These are phyloP conservation scores for Agelastica alni DNA, from an alignment of 2,888 invertebrate genomes.

Conservation along the genomic window DNA sequence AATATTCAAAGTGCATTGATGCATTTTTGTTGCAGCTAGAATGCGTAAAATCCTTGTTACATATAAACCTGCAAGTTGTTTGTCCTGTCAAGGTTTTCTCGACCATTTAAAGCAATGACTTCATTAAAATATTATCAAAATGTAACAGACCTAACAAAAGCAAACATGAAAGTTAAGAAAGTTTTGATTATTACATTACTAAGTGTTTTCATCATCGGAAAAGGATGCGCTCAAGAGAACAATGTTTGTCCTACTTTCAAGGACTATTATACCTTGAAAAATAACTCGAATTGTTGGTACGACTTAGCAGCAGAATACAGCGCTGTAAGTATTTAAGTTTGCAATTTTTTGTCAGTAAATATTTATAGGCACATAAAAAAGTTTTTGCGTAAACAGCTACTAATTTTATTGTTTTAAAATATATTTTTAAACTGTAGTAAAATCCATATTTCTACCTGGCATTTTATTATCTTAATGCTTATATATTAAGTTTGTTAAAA, in stretches of 20 bases:
- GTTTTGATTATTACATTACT: constrained; percentile 11
- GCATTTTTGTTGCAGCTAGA: constrained; percentile 25
- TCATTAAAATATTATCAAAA: constrained; percentile 29
- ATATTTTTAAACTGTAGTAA: neutral
- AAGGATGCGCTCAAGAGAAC: constrained; percentile 35
- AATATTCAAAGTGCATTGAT: constrained; percentile 10
- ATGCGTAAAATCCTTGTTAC: constrained; percentile 29
- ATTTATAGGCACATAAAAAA: too few relatives aligned
- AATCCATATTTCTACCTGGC: too few relatives aligned
- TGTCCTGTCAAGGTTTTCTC: constrained; percentile 31
- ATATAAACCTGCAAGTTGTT: constrained; percentile 16
- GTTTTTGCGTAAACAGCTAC: too few relatives aligned
- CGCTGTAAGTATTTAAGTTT: constrained; percentile 53
- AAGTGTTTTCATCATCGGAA: constrained; percentile 9
- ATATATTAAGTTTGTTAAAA: too few relatives aligned
- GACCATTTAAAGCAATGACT: constrained; percentile 30
- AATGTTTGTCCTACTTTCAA: constrained; percentile 53
- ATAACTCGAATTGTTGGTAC: constrained; percentile 53
- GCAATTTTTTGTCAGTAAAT: too few relatives aligned
- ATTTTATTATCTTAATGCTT: too few relatives aligned
- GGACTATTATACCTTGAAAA: constrained; percentile 50
- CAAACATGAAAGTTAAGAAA: constrained; percentile 22
- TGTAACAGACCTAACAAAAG: constrained; percentile 17
- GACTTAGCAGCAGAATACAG: constrained; percentile 48
- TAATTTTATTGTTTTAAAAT: neutral